Evolutionary conservation across 1,140 invertebrate genomes (phyloP).

Genomic region (Drosophila ambigua): DNA sequence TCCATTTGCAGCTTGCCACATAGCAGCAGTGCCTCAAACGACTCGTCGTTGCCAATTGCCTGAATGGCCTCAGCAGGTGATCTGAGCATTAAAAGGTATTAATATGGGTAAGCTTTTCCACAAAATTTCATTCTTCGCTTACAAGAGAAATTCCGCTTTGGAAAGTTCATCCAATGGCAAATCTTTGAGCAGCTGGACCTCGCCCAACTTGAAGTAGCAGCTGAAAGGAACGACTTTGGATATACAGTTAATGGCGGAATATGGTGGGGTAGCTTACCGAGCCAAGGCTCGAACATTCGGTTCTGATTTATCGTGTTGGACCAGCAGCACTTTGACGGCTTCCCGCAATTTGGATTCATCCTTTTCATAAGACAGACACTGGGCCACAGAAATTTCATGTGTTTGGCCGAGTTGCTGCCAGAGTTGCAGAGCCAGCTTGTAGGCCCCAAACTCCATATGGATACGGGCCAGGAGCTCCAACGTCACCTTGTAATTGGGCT

Average conservation of each 20-base stretch:
- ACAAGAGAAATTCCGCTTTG: conserved; percentile 67
- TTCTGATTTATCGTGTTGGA: background rate
- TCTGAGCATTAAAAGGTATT: conserved; percentile 25
- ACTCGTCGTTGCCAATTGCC: conserved; percentile 84
- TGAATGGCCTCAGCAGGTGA: conserved; percentile 84
- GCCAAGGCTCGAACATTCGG: conserved; percentile 46
- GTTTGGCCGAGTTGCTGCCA: conserved; percentile 50
- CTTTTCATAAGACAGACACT: conserved; percentile 63
- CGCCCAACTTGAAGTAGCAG: conserved; percentile 58
- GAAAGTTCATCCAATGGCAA: conserved; percentile 46
- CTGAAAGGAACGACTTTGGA: conserved; percentile 24
- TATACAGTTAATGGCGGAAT: too few relatives aligned
- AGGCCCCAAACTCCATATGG: conserved; percentile 75
- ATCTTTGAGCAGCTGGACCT: conserved; percentile 38
- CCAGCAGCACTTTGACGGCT: conserved; percentile 36
- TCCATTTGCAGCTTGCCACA: conserved; percentile 89
- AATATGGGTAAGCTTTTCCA: background rate
- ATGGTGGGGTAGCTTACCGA: conserved; percentile 28
- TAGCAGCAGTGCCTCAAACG: conserved; percentile 85
- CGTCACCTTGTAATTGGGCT: conserved; percentile 58
- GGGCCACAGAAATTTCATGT: conserved; percentile 32
- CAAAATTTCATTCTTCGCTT: background rate
- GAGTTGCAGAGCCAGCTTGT: conserved; percentile 65
- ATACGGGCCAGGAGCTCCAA: conserved; percentile 64
- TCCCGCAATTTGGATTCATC: conserved; percentile 38